Conservation (phyloP, 2,888 invertebrate genomes). For the Archips xylosteana region DNA sequence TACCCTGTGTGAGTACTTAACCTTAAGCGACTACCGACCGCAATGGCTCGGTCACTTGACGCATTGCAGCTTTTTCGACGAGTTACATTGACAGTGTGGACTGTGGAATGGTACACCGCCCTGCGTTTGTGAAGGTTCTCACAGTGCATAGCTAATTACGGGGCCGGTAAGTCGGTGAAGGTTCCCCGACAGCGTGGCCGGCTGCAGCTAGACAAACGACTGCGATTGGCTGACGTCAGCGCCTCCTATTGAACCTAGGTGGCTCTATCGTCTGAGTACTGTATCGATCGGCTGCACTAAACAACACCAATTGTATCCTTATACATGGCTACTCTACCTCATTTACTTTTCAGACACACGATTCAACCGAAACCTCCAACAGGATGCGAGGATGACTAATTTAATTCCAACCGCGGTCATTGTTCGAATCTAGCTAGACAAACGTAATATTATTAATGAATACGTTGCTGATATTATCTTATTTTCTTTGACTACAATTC, state of each 20-base stretch:
- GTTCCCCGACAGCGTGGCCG: slow-evolving; percentile 74
- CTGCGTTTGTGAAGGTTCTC: slow-evolving; percentile 65
- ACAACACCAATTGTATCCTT: slow-evolving; percentile 53
- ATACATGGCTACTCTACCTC: slow-evolving; percentile 14
- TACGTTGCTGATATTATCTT: slow-evolving; percentile 1
- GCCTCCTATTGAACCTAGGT: slow-evolving; percentile 73
- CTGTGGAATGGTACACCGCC: slow-evolving; percentile 31
- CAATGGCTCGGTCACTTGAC: slow-evolving; percentile 53
- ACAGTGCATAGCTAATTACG: slow-evolving; percentile 68
- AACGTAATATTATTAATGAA: slow-evolving; percentile 4
- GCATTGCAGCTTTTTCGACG: slow-evolving; percentile 65
- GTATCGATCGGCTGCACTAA: slow-evolving; percentile 80
- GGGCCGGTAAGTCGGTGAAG: slow-evolving; percentile 83
- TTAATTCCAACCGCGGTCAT: slow-evolving; percentile 34
- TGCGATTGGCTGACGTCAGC: slow-evolving; percentile 74
- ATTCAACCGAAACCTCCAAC: slow-evolving; percentile 38
- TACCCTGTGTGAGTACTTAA: slow-evolving; percentile 88
- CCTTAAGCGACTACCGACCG: slow-evolving; percentile 47
- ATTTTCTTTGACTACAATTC: background rate
- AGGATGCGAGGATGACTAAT: slow-evolving; percentile 46
- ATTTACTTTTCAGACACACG: slow-evolving; percentile 1
- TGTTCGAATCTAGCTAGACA: slow-evolving; percentile 21
- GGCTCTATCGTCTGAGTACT: slow-evolving; percentile 69
- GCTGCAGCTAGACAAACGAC: slow-evolving; percentile 70
- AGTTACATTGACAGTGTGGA: slow-evolving; percentile 34